phyloP scores from a whole-genome alignment of 2,888 invertebrate genomes.

The Beris chalybata region DNA sequence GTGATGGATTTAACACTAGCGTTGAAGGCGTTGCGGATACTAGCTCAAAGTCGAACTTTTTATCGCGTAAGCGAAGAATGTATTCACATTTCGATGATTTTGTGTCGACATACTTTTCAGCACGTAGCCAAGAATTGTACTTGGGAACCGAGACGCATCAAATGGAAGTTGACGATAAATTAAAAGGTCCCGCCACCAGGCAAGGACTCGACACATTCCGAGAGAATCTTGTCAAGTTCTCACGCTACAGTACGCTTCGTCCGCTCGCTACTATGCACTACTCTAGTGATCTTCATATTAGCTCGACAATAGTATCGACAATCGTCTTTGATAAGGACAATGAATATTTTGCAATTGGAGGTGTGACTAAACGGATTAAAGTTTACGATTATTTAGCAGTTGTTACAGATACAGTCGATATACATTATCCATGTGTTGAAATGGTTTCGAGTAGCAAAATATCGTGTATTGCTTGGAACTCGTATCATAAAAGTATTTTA shows the following conservation, averaged over 20 bases:
- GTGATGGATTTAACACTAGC: conserved; percentile 18
- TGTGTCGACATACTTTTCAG: conserved; percentile 81
- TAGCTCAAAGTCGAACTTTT: conserved; percentile 34
- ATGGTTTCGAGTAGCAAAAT: conserved; percentile 92
- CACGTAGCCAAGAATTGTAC: conserved; percentile 72
- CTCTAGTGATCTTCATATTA: conserved; percentile 85
- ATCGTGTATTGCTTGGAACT: conserved; percentile 93
- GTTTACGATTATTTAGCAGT: conserved; percentile 88
- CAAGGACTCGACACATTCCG: conserved; percentile 73
- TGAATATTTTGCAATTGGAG: conserved; percentile 94
- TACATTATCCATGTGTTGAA: conserved; percentile 89
- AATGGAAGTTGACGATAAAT: conserved; percentile 29
- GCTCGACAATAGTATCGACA: conserved; percentile 83
- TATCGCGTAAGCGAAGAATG: conserved; percentile 37
- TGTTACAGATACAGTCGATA: conserved; percentile 81
- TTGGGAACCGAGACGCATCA: conserved; percentile 57
- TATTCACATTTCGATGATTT: conserved; percentile 82
- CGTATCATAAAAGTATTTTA: conserved; percentile 82
- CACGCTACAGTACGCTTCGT: conserved; percentile 74
- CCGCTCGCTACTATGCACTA: conserved; percentile 87
- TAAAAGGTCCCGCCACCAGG: conserved; percentile 12
- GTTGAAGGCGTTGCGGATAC: conserved; percentile 20
- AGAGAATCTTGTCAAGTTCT: conserved; percentile 84
- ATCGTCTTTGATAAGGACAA: conserved; percentile 96
- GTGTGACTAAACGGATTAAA: conserved; percentile 92